Evolutionary conservation across 2,888 invertebrate species (phyloP).

Genomic region (Microctonus aethiopoides): DNA sequence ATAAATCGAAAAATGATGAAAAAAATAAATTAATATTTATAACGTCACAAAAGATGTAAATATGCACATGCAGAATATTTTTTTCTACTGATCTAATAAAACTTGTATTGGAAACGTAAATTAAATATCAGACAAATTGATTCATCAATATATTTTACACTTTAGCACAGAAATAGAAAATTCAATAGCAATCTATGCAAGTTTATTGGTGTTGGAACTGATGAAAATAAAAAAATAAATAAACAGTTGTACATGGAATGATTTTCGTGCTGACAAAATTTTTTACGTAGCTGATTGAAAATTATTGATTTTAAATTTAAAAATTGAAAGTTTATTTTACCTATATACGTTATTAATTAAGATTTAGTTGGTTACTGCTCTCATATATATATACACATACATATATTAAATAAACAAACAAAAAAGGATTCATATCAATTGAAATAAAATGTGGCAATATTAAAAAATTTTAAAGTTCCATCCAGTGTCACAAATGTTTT

Average conservation of each 20-base stretch:
- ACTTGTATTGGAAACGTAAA: neutral
- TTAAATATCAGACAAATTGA: neutral
- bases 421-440: neutral
- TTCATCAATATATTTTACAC: conserved; percentile 19
- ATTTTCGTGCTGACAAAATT: neutral
- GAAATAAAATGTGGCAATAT: neutral
- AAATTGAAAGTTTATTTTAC: neutral
- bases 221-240: neutral
- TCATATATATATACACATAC: neutral
- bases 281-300: neutral
- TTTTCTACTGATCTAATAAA: conserved; percentile 11
- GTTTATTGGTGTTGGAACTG: neutral
- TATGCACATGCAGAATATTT: conserved; percentile 20
- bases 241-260: neutral
- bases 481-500: neutral
- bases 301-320: neutral
- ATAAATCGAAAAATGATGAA: neutral
- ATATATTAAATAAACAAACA: neutral
- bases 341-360: neutral
- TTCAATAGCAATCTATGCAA: neutral
- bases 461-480: neutral
- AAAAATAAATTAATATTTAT: conserved; percentile 11
- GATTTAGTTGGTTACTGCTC: neutral
- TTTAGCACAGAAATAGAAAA: conserved; percentile 8
- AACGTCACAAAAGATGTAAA: conserved; percentile 4